Base-by-base conservation (phyloP, 1,140 invertebrate species). In the Archivesica marissinica region DNA sequence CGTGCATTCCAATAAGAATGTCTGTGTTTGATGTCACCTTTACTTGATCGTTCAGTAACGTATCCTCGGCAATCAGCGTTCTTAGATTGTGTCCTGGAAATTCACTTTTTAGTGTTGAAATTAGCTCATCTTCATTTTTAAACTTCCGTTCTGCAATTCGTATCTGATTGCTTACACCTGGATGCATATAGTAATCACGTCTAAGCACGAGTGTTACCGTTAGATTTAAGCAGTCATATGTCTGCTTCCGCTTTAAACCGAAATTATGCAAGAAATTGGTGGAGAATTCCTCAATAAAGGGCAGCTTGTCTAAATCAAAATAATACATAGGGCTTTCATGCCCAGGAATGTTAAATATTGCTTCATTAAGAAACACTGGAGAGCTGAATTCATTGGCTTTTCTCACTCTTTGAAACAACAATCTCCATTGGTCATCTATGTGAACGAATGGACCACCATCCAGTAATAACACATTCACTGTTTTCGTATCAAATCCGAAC, bases 1-100 rank as follows among this genome's bases (percentile, higher is more conserved):
- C 98, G 94, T 99, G 98, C 94, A 99, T 99, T 28, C 98, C 98
- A 91, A 99, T 97, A 76, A 99, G 96, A 85, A 99, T 96, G 94
- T 99, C 98, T 0, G 97, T 96, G 89, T 98, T 97, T 54, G 84
- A 41, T 7, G 91, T 83, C 6, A 87, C 15, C 23, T 88, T 44
- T 39, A 92, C 77, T 82, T 92, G 92, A 25, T 87, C 50, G 20
- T 80, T 50, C 82, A 92, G 87, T 30, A 72, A 52, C 81, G 91
- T 83, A 11, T 66, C 25, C 35, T 93, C 92, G 15, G 91, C 75
- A 74, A 91, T 88, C 4, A 90, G 13, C 4, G 85, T 86, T 30
- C 39, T 80, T 11, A 92, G 68, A 44, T 59, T 74, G 59, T 86
- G 79, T 13, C 72, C 85, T 0, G 64, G 61, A 47, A 87, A 39